A percentile compares a stretch with the other conserved stretches of the same genome.
Conservation (phyloP, 2,113 vertebrate species). For the Patagioenas fasciata region DNA sequence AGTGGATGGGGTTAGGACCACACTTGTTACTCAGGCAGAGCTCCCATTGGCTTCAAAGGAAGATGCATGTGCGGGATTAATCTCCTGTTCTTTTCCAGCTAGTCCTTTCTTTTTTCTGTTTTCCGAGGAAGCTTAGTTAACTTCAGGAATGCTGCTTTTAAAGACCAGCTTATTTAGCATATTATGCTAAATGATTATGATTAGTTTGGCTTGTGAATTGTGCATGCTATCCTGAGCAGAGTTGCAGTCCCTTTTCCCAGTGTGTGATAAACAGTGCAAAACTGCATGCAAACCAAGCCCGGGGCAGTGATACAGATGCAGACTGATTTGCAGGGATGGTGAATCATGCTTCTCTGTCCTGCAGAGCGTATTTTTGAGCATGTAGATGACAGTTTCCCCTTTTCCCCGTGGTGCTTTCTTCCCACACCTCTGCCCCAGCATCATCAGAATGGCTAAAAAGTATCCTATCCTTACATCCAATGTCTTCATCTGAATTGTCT, state of each 20-base stretch:
- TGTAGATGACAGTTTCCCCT: not conserved
- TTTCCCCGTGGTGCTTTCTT: not conserved
- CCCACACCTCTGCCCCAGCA: not conserved
- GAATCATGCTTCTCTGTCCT: not conserved
- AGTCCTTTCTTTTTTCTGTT: conserved; percentile 10
- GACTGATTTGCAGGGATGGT: not conserved
- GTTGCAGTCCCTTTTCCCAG: not conserved
- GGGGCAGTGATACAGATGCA: not conserved
- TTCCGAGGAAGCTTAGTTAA: conserved; percentile 1
- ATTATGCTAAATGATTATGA: not conserved
- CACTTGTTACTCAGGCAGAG: conserved; percentile 32
- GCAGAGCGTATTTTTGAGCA: not conserved
- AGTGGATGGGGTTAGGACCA: conserved; percentile 61
- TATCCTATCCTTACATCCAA: not conserved
- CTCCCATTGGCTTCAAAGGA: conserved; percentile 35
- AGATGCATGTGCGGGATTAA: conserved; percentile 30
- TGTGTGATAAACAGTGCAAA: not conserved
- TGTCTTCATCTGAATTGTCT: not conserved
- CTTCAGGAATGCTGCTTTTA: not conserved
- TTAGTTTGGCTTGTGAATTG: not conserved
- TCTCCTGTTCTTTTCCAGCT: conserved; percentile 32
- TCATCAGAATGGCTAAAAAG: not conserved
- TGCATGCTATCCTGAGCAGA: not conserved
- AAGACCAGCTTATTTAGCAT: not conserved
- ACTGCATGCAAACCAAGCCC: not conserved